Conservation (phyloP, 2,797 vertebrate species). For the Lacerta agilis region DNA sequence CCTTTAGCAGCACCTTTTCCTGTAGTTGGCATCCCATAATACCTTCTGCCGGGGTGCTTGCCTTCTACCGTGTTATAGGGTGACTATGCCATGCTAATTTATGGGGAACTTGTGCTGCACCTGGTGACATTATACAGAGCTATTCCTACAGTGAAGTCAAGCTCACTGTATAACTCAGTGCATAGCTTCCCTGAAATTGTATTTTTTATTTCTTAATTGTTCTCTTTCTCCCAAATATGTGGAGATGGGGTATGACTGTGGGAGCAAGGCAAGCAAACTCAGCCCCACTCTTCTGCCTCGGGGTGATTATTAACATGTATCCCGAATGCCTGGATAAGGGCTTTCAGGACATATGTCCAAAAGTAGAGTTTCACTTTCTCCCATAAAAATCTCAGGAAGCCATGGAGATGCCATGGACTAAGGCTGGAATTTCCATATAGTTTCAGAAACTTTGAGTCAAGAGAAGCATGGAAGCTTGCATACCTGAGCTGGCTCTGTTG, state of each 20-base stretch:
- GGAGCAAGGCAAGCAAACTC: no score
- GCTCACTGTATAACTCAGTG: neutral
- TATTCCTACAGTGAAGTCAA: neutral
- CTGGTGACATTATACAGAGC: neutral
- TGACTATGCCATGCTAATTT: neutral
- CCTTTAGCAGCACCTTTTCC: neutral
- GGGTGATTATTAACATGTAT: no score
- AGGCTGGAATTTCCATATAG: neutral
- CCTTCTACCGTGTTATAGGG: neutral
- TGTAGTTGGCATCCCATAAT: neutral
- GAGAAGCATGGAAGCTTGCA: conserved; percentile 12
- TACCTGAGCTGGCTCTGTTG: neutral
- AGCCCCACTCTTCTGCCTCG: no score
- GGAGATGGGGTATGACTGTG: no score
- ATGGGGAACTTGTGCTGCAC: neutral
- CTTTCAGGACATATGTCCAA: neutral
- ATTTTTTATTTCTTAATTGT: neutral
- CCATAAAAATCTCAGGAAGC: neutral
- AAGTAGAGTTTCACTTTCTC: neutral
- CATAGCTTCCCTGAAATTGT: no score
- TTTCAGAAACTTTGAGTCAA: conserved; percentile 14
- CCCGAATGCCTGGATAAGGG: no score
- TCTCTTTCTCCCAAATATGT: neutral
- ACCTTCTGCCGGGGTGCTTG: neutral
- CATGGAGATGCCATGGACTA: neutral